Conservation (phyloP, 2,888 invertebrate genomes). For the Eueremaeus valkanovi region DNA sequence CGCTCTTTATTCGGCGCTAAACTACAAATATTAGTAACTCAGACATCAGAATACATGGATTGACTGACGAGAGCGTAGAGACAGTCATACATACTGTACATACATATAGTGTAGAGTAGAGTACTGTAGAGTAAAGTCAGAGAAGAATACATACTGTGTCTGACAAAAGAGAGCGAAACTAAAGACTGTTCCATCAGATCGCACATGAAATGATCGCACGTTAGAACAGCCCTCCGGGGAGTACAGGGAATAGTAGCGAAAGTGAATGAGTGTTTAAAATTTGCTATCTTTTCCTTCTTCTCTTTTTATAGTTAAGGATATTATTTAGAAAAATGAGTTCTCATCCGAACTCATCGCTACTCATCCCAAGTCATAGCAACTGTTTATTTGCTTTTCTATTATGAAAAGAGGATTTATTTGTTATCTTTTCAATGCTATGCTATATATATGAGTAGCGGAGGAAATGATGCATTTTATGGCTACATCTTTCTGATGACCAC, state of each 20-base stretch:
- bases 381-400: slow-evolving; percentile 30
- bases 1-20: not conserved
- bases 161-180: not conserved
- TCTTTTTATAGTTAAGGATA: slow-evolving; percentile 6
- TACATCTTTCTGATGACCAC: slow-evolving; percentile 36
- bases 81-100: not conserved
- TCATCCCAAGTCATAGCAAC: too few relatives aligned
- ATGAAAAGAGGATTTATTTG: slow-evolving; percentile 36
- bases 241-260: not conserved
- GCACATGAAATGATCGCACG: slow-evolving; percentile 18
- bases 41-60: not conserved
- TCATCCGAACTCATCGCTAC: too few relatives aligned
- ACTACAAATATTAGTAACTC: not conserved
- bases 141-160: too few relatives aligned
- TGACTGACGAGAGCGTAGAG: too few relatives aligned
- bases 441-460: slow-evolving; percentile 6
- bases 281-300: not conserved
- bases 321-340: slow-evolving; percentile 35
- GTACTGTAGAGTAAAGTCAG: too few relatives aligned
- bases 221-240: slow-evolving; percentile 18
- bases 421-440: slow-evolving; percentile 30
- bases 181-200: slow-evolving; percentile 6
- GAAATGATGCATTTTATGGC: slow-evolving; percentile 36
- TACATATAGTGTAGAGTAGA: not conserved
- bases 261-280: slow-evolving; percentile 24